Evolutionary conservation across 2,888 invertebrate genomes (phyloP).

Genomic region (Bellardia bayeri): DNA sequence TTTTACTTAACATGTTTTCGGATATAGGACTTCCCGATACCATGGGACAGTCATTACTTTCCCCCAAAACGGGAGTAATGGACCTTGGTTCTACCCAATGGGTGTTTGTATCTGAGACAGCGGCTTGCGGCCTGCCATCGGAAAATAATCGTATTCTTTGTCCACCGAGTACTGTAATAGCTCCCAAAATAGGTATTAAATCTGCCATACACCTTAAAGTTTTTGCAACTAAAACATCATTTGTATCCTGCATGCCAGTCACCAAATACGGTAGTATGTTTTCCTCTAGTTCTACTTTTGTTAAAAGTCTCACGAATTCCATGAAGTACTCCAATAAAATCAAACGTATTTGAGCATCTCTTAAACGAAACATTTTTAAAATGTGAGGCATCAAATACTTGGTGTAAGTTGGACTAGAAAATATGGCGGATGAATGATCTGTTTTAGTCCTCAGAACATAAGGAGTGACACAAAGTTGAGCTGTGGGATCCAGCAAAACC

Average conservation of each 20-base stretch:
- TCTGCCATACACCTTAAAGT: constrained; percentile 93
- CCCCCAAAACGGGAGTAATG: constrained; percentile 83
- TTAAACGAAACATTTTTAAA: constrained; percentile 92
- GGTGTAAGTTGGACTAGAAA: constrained; percentile 89
- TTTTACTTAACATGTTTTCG: constrained; percentile 77
- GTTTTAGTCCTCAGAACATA: constrained; percentile 85
- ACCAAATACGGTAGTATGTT: constrained; percentile 94
- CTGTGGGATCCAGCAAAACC: constrained; percentile 92
- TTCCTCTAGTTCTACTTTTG: constrained; percentile 90
- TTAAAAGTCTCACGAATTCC: constrained; percentile 90
- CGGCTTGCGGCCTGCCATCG: constrained; percentile 90
- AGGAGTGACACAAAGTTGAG: constrained; percentile 86
- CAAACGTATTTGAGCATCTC: constrained; percentile 92
- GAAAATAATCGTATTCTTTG: constrained; percentile 92
- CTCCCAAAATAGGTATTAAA: constrained; percentile 92
- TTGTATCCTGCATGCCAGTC: constrained; percentile 93
- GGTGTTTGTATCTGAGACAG: constrained; percentile 78
- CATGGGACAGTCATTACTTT: constrained; percentile 79
- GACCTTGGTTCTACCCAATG: constrained; percentile 83
- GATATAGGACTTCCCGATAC: constrained; percentile 82
- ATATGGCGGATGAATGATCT: constrained; percentile 86
- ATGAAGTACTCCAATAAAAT: constrained; percentile 91
- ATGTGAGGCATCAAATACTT: constrained; percentile 91
- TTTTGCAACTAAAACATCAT: constrained; percentile 92
- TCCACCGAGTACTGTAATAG: constrained; percentile 93